phyloP scores from a whole-genome alignment of 1,140 invertebrate genomes.

The Lordiphosa clarofinis region DNA sequence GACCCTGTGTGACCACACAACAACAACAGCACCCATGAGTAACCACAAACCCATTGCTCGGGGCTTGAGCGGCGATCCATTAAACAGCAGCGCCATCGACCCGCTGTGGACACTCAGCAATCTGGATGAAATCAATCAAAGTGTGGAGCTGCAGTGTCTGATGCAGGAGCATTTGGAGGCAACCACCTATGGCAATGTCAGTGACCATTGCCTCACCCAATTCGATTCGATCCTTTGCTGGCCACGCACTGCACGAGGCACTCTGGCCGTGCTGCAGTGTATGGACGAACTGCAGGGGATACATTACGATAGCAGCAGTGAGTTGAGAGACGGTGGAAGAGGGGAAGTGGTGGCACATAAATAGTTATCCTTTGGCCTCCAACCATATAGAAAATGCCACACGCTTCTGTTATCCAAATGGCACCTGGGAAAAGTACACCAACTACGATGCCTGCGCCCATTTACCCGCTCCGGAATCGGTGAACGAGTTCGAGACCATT shows the following conservation, averaged over 20 bases:
- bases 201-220: slow-evolving; percentile 82
- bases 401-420: slow-evolving; percentile 76
- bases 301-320: slow-evolving; percentile 86
- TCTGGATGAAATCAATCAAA: slow-evolving; percentile 61
- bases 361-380: slow-evolving; percentile 5
- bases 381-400: slow-evolving; percentile 78
- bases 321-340: slow-evolving; percentile 75
- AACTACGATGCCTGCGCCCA: slow-evolving; percentile 80
- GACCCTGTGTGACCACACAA: slow-evolving; percentile 7
- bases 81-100: slow-evolving; percentile 40
- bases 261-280: slow-evolving; percentile 85
- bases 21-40: slow-evolving; percentile 15
- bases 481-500: slow-evolving; percentile 73
- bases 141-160: slow-evolving; percentile 71
- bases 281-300: slow-evolving; percentile 88
- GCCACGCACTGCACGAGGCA: slow-evolving; percentile 85
- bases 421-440: slow-evolving; percentile 80
- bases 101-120: slow-evolving; percentile 33
- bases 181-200: slow-evolving; percentile 59
- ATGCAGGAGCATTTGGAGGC: slow-evolving; percentile 66
- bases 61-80: slow-evolving; percentile 4
- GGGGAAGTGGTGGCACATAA: not conserved
- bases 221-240: slow-evolving; percentile 90
- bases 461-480: slow-evolving; percentile 60
- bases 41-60: slow-evolving; percentile 21